A percentile compares a stretch with the other conserved stretches of the same genome.
Evolutionary conservation across 2,888 invertebrate species (phyloP).

Genomic region (Prosapia bicincta): DNA sequence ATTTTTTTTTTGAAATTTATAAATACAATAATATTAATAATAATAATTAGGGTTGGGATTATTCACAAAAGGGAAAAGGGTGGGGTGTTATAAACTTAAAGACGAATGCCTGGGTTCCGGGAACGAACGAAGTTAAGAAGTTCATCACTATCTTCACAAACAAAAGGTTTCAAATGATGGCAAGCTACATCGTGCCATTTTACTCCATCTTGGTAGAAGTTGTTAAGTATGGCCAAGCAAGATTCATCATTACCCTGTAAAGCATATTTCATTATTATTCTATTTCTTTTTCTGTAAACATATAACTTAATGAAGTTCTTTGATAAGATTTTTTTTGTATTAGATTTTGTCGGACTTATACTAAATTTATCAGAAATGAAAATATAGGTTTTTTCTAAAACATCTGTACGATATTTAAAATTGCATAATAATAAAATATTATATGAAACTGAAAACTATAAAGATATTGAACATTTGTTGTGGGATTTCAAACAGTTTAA

Average conservation of each 20-base stretch:
- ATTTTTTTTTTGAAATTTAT: background rate
- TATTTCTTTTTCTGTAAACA: background rate
- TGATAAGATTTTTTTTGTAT: too few relatives aligned
- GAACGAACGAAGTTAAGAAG: conserved; percentile 86
- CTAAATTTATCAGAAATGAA: too few relatives aligned
- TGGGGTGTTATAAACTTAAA: conserved; percentile 50
- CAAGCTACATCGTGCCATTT: conserved; percentile 88
- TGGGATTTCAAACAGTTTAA: too few relatives aligned
- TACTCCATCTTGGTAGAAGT: conserved; percentile 85
- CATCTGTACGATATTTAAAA: too few relatives aligned
- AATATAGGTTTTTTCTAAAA: too few relatives aligned
- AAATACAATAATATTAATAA: conserved; percentile 19
- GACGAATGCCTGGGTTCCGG: conserved; percentile 79
- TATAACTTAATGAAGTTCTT: background rate
- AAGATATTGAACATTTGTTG: too few relatives aligned
- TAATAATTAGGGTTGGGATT: conserved; percentile 5
- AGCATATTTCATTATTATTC: background rate
- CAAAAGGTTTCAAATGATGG: conserved; percentile 82
- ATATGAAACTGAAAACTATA: too few relatives aligned
- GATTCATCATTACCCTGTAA: conserved; percentile 84
- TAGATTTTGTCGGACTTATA: too few relatives aligned
- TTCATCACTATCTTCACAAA: conserved; percentile 89
- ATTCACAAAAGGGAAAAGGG: conserved; percentile 18
- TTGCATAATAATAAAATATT: too few relatives aligned
- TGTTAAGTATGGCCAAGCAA: conserved; percentile 83